phyloP scores from a whole-genome alignment of 2,888 invertebrate genomes.

The Apocheima hispidaria region DNA sequence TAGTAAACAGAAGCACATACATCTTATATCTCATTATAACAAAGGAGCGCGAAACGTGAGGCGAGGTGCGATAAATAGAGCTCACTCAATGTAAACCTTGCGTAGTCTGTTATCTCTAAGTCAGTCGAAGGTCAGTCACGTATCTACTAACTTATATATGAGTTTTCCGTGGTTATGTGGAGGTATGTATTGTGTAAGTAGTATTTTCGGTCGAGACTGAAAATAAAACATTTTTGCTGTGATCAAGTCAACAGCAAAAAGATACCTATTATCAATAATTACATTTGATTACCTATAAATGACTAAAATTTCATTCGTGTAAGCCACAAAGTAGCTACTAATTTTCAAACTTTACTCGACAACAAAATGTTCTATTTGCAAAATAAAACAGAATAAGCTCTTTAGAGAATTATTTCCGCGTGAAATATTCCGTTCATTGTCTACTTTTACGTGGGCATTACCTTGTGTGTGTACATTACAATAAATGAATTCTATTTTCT shows the following conservation, averaged over 20 bases:
- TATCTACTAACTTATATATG: background rate
- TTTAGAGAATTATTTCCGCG: background rate
- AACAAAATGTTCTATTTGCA: background rate
- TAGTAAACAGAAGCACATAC: too few species aligned
- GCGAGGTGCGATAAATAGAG: background rate
- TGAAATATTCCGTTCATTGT: background rate
- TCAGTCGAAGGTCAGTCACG: conserved; percentile 1
- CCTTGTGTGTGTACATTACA: background rate
- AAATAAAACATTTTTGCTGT: background rate
- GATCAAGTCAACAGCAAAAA: background rate
- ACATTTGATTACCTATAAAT: background rate
- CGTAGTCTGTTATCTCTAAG: conserved; percentile 4
- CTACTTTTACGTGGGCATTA: conserved; percentile 3
- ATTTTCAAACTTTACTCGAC: background rate
- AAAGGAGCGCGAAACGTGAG: too few species aligned
- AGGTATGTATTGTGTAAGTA: background rate
- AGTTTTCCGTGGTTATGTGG: conserved; percentile 4
- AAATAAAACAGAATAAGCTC: background rate
- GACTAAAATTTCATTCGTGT: background rate
- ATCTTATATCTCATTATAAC: too few species aligned
- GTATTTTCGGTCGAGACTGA: background rate
- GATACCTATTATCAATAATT: too few species aligned
- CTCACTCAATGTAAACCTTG: background rate
- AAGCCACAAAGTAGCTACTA: background rate
- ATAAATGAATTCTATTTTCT: conserved; percentile 9